phyloP scores from a whole-genome alignment of 92 coral and sea anemone genomes.

The Paramuricea clavata region DNA sequence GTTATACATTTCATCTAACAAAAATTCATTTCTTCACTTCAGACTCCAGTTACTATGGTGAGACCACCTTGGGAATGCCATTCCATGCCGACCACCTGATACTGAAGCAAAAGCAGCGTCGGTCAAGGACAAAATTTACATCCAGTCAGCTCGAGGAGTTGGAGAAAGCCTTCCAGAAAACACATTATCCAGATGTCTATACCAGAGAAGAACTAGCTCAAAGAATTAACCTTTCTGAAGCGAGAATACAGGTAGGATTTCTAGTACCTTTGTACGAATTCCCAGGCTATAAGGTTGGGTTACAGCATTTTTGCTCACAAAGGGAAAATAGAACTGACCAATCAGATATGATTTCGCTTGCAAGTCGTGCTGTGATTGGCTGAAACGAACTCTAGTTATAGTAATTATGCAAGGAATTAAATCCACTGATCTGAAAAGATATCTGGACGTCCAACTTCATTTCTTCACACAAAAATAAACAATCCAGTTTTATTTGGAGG shows the following conservation, averaged over 20 bases:
- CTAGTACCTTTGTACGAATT: background rate
- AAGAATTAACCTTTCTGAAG: constrained; percentile 89
- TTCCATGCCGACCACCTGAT: constrained; percentile 54
- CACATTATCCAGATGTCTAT: constrained; percentile 98
- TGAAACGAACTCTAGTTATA: too few species aligned
- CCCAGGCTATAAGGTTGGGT: too few species aligned
- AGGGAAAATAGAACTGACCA: too few species aligned
- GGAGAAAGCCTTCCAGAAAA: constrained; percentile 94
- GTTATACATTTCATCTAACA: background rate
- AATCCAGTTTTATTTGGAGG: too few species aligned
- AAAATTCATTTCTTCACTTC: background rate
- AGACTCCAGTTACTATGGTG: constrained; percentile 39
- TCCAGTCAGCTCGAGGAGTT: constrained; percentile 87
- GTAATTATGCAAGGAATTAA: too few species aligned
- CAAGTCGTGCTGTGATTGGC: too few species aligned
- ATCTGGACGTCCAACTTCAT: too few species aligned
- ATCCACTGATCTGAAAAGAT: too few species aligned
- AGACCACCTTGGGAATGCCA: constrained; percentile 17
- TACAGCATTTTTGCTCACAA: too few species aligned
- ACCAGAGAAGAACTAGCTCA: constrained; percentile 99
- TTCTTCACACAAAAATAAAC: too few species aligned
- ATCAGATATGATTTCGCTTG: too few species aligned
- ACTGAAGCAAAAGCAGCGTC: constrained; percentile 87
- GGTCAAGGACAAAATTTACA: constrained; percentile 95
- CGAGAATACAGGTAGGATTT: constrained; percentile 90